phyloP scores from a whole-genome alignment of 2,113 vertebrate genomes.

The Otus sunia region DNA sequence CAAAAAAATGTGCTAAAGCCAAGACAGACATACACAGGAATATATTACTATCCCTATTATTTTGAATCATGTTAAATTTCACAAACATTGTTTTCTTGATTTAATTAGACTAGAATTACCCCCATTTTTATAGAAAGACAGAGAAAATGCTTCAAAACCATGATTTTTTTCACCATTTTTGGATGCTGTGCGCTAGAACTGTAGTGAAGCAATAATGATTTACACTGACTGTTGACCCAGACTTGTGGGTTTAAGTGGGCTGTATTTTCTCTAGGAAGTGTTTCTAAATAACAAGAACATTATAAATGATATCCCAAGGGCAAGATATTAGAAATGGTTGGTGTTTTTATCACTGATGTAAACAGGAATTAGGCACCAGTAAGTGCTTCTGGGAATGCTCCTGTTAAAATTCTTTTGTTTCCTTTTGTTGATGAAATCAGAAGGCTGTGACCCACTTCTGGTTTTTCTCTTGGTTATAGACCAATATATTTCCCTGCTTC shows the following conservation, averaged over 20 bases:
- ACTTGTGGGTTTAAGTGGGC: slow-evolving; percentile 37
- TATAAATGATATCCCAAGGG: slow-evolving; percentile 55
- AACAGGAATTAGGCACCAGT: slow-evolving; percentile 42
- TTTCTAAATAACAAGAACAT: slow-evolving; percentile 54
- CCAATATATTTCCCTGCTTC: neutral
- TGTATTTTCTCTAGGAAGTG: slow-evolving; percentile 33
- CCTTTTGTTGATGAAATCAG: neutral
- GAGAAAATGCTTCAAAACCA: neutral
- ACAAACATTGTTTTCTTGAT: neutral
- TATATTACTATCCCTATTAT: neutral
- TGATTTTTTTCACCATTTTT: neutral
- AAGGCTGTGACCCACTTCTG: neutral
- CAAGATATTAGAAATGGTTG: slow-evolving; percentile 35
- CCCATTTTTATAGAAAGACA: neutral
- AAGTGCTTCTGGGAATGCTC: slow-evolving; percentile 4
- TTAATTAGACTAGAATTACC: neutral
- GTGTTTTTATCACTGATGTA: slow-evolving; percentile 37
- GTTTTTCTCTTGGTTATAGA: neutral
- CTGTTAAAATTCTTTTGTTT: neutral
- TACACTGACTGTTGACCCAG: slow-evolving; percentile 44
- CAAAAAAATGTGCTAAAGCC: neutral
- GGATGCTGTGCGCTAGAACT: neutral
- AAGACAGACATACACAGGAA: neutral
- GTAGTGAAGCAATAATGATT: slow-evolving; percentile 4
- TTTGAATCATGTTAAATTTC: neutral